phyloP scores from a whole-genome alignment of 1,140 invertebrate species.

The Sinella curviseta region DNA sequence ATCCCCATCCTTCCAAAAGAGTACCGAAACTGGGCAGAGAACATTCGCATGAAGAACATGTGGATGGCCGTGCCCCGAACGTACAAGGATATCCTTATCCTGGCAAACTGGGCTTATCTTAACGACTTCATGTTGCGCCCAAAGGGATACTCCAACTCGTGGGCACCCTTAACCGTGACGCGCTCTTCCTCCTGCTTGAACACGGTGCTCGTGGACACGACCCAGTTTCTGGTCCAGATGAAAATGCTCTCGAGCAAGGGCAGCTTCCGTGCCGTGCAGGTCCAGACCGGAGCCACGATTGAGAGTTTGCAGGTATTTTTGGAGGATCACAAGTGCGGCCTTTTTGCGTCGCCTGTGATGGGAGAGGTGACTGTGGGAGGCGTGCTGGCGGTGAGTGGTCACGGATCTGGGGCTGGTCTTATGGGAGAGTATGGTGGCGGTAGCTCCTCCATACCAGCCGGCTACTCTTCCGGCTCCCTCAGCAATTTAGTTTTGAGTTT shows the following conservation, averaged over 20 bases:
- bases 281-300: constrained; percentile 11
- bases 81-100: constrained; percentile 18
- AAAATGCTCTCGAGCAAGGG: not conserved
- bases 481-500: constrained; percentile 35
- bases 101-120: constrained; percentile 36
- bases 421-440: not conserved
- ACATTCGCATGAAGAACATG: constrained; percentile 14
- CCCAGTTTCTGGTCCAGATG: constrained; percentile 26
- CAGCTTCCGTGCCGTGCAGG: not conserved
- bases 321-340: constrained; percentile 12
- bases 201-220: constrained; percentile 26
- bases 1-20: not conserved
- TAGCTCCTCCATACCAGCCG: not conserved
- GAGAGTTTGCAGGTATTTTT: constrained; percentile 26
- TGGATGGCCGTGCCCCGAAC: constrained; percentile 30
- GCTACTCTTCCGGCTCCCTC: constrained; percentile 19
- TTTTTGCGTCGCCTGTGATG: constrained; percentile 5
- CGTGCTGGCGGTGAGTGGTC: constrained; percentile 37
- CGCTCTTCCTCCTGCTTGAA: not conserved
- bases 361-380: constrained; percentile 39
- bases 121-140: constrained; percentile 27
- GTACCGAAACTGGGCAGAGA: constrained; percentile 35
- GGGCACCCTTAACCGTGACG: constrained; percentile 33
- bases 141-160: constrained; percentile 19
- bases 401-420: constrained; percentile 28